phyloP scores from a whole-genome alignment of 2,888 invertebrate species.

The Volucella inanis region DNA sequence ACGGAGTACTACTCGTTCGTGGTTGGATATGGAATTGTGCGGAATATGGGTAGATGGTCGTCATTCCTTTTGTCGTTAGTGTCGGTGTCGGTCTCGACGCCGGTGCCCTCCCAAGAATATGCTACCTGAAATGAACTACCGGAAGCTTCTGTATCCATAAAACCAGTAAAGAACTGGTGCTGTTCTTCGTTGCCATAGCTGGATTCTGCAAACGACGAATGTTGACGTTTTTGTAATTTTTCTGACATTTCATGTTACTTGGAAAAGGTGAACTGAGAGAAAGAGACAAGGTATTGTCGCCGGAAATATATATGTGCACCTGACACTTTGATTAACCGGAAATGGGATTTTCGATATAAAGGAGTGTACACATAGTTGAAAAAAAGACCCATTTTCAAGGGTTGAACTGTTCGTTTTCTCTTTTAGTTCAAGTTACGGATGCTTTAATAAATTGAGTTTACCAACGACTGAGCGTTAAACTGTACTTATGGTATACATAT shows the following conservation, averaged over 20 bases:
- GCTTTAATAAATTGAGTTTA: conserved; percentile 38
- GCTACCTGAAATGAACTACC: conserved; percentile 62
- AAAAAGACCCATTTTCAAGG: conserved; percentile 13
- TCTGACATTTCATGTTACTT: conserved; percentile 70
- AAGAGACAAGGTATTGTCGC: conserved; percentile 22
- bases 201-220: conserved; percentile 55
- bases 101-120: conserved; percentile 38
- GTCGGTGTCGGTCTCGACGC: background rate
- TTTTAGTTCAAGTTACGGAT: background rate
- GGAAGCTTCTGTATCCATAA: conserved; percentile 49
- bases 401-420: background rate
- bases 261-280: conserved; percentile 56
- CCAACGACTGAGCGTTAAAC: background rate
- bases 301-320: conserved; percentile 70
- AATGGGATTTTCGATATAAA: conserved; percentile 72
- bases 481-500: no score
- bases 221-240: conserved; percentile 74
- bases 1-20: background rate
- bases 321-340: conserved; percentile 74
- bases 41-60: background rate
- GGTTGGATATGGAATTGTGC: background rate
- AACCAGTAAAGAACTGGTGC: background rate
- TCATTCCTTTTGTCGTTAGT: background rate
- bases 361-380: conserved; percentile 35
- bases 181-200: conserved; percentile 10